Conservation (phyloP, 2,888 invertebrate genomes). For the Eucriotettix oculatus region DNA sequence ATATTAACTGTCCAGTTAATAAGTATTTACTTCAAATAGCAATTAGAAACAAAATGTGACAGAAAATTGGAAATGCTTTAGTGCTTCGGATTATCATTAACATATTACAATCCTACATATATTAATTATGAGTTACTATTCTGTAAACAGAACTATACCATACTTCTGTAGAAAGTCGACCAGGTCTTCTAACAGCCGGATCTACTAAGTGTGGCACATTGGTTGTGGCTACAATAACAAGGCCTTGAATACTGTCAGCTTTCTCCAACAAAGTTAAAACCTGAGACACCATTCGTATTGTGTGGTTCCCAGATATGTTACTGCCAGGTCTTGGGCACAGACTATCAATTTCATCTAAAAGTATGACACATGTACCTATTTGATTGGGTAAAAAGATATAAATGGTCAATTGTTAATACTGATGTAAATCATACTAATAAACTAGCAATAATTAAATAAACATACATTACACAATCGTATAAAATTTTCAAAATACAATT, state of each 20-base stretch:
- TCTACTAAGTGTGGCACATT: constrained; percentile 31
- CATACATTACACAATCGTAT: too few species aligned
- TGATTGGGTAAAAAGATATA: constrained; percentile 17
- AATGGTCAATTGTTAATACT: too few species aligned
- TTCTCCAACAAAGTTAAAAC: constrained; percentile 32
- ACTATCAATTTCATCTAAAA: constrained; percentile 28
- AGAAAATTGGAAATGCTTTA: background rate
- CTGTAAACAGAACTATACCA: background rate
- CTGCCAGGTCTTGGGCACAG: constrained; percentile 24
- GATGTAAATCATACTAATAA: too few species aligned
- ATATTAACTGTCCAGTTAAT: too few species aligned
- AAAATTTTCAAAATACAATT: too few species aligned
- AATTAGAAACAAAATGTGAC: background rate
- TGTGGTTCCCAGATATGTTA: constrained; percentile 19
- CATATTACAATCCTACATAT: background rate
- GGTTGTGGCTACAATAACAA: constrained; percentile 37
- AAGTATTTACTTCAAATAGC: too few species aligned
- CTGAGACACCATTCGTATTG: constrained; percentile 27
- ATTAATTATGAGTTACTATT: background rate
- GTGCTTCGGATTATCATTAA: background rate
- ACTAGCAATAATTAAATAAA: too few species aligned
- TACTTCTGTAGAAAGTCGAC: constrained; percentile 38
- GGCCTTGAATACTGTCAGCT: constrained; percentile 19
- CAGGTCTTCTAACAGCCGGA: constrained; percentile 30
- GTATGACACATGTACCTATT: constrained; percentile 12